phyloP scores from a whole-genome alignment of 2,797 vertebrate genomes.

The Urocyon cinereoargenteus region DNA sequence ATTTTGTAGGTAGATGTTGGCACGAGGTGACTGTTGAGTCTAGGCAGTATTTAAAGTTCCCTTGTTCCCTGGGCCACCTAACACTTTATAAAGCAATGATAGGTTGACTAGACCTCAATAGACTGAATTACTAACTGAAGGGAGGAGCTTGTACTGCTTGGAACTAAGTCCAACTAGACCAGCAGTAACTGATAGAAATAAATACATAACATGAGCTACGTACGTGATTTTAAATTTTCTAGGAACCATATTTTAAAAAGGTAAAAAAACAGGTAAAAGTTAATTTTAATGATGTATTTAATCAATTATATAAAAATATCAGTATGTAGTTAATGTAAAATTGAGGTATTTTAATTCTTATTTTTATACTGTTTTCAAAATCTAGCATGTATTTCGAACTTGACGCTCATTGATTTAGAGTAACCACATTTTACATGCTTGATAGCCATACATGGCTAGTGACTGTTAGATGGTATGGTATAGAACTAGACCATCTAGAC shows the following conservation, averaged over 20 bases:
- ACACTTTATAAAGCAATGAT: not conserved
- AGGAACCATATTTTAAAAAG: not conserved
- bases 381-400: not conserved
- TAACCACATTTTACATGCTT: not conserved
- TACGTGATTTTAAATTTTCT: not conserved
- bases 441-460: not conserved
- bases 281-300: slow-evolving; percentile 13
- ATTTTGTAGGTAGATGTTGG: not conserved
- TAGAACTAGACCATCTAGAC: not conserved
- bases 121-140: not conserved
- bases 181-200: not conserved
- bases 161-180: not conserved
- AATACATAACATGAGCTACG: not conserved
- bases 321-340: not conserved
- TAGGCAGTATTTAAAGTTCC: not conserved
- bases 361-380: slow-evolving; percentile 16
- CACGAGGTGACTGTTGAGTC: not conserved
- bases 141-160: not conserved
- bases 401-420: not conserved
- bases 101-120: not conserved
- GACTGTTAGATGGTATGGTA: not conserved
- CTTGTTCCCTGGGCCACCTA: not conserved
- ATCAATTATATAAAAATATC: not conserved
- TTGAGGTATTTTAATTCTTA: slow-evolving; percentile 16
- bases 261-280: not conserved